Conservation (phyloP, 2,888 invertebrate species). For the Dendrolimus houi region DNA sequence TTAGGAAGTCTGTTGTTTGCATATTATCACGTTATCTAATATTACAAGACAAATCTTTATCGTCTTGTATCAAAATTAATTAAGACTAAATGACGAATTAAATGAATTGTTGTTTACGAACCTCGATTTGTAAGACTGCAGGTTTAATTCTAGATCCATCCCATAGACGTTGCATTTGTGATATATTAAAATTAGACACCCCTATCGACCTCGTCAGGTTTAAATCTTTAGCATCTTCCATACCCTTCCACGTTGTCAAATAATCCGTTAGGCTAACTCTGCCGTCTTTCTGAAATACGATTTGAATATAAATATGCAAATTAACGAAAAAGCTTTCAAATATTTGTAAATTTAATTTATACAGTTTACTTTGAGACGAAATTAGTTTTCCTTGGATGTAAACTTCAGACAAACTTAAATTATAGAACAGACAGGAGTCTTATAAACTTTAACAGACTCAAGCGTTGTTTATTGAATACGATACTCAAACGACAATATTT, state of each 20-base stretch:
- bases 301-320: constrained; percentile 3
- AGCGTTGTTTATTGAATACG: no score
- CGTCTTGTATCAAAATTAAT: no score
- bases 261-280: constrained; percentile 81
- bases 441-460: background rate
- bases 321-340: constrained; percentile 1
- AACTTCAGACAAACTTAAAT: background rate
- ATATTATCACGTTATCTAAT: no score
- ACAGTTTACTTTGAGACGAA: background rate
- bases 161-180: constrained; percentile 84
- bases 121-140: constrained; percentile 79
- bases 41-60: no score
- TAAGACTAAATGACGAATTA: no score
- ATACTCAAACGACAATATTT: no score
- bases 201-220: constrained; percentile 88
- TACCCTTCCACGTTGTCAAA: constrained; percentile 85
- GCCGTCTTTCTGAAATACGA: constrained; percentile 39
- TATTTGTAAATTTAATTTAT: background rate
- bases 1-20: no score
- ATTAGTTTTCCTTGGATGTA: background rate
- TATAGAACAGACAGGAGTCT: background rate
- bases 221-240: constrained; percentile 83
- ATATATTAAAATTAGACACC: constrained; percentile 89
- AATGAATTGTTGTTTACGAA: constrained; percentile 9
- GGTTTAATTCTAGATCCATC: constrained; percentile 80